phyloP scores from a whole-genome alignment of 2,113 vertebrate species.

The Pogona vitticeps region DNA sequence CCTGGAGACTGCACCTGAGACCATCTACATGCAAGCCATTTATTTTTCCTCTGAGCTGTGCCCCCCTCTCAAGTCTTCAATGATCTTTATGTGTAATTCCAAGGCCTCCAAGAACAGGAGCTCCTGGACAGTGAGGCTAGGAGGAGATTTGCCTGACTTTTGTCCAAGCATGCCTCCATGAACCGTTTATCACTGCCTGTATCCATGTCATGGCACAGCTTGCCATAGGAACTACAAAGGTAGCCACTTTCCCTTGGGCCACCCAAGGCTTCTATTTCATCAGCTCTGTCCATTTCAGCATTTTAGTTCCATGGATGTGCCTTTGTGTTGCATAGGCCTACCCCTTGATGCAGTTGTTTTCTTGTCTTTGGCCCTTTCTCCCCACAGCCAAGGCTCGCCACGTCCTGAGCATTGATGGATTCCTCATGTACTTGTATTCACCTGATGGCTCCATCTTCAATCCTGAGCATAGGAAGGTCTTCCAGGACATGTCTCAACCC shows the following conservation, averaged over 20 bases:
- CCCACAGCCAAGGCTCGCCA: conserved; percentile 83
- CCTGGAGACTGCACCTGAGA: too few species aligned
- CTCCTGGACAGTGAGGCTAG: too few species aligned
- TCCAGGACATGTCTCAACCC: conserved; percentile 91
- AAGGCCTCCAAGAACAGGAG: not conserved
- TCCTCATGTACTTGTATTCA: conserved; percentile 90
- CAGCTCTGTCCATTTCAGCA: not conserved
- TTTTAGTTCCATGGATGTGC: not conserved
- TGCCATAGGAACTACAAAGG: not conserved
- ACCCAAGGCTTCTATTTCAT: not conserved
- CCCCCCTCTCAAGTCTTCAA: not conserved
- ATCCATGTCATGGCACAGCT: not conserved
- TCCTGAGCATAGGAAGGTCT: conserved; percentile 71
- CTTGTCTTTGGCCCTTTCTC: conserved; percentile 8
- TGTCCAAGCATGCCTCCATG: not conserved
- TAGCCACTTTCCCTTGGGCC: not conserved
- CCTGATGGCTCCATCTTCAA: conserved; percentile 90
- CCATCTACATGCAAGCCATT: too few species aligned
- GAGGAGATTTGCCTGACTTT: not conserved
- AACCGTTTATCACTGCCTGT: not conserved
- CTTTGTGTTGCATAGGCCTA: not conserved
- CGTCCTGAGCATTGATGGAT: conserved; percentile 88
- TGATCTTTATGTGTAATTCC: not conserved
- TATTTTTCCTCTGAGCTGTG: too few species aligned
- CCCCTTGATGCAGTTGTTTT: not conserved